These are phyloP conservation scores for Dorcus parallelipipedus DNA, from an alignment of 2,888 invertebrate species.

Conservation along the genomic window DNA sequence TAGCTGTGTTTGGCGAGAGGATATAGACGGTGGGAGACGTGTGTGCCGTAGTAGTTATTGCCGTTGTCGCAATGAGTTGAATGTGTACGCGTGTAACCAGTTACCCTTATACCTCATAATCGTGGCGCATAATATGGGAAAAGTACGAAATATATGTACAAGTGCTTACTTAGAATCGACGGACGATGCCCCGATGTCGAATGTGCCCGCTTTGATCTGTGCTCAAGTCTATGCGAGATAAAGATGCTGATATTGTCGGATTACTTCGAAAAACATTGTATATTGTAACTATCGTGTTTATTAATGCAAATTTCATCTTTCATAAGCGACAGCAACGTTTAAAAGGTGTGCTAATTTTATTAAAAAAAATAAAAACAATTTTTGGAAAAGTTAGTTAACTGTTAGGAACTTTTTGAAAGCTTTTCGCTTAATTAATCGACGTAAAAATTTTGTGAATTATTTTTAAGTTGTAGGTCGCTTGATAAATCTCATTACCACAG, in stretches of 20 bases:
- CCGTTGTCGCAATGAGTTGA: neutral
- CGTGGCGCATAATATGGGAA: neutral
- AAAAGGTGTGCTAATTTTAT: neutral
- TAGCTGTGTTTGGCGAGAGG: neutral
- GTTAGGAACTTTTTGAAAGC: neutral
- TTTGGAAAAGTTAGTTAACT: too few relatives aligned
- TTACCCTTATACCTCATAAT: neutral
- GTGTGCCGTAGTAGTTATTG: neutral
- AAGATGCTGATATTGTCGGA: conserved; percentile 1
- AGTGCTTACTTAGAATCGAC: neutral
- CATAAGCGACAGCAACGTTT: too few relatives aligned
- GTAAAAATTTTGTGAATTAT: neutral
- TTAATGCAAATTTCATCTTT: too few relatives aligned
- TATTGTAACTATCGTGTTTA: too few relatives aligned
- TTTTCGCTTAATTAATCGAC: neutral
- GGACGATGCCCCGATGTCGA: conserved; percentile 11
- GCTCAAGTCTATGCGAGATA: conserved; percentile 1
- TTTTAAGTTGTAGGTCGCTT: neutral
- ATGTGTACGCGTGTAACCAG: neutral
- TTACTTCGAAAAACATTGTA: neutral
- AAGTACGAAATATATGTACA: neutral
- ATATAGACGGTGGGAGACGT: neutral
- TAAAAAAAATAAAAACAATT: neutral
- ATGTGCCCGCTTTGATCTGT: conserved; percentile 5
- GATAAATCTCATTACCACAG: neutral